Evolutionary conservation across 2,797 vertebrate genomes (phyloP), one percentile per base, ranked within the genome.

Genomic region (Oreochromis mossambicus): DNA sequence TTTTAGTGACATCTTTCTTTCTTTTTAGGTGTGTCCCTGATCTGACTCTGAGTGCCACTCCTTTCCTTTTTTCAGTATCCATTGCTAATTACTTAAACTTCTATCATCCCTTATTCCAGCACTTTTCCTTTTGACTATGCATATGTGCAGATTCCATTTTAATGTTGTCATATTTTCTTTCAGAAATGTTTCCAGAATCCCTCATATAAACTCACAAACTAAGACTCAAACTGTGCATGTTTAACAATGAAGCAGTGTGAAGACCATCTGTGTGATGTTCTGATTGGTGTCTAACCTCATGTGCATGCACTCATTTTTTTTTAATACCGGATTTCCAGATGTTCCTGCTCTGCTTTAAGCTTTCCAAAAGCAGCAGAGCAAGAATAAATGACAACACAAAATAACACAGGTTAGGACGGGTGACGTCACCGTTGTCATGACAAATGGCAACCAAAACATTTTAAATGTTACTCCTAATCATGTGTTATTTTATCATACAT

Each of bases 121-220:
- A 13, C 36, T 80, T 1, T 80, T 79, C 26, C 48, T 68, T 48
- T 75, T 48, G 15, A 41, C 52, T 50, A 68, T 76, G 13, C 83
- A 21, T 77, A 14, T 77, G 13, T 88, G 38, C 24, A n/a, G n/a
- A 75, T 5, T 81, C 54, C 83, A 68, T 87, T 79, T 81, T 91
- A 86, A 91, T 75, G 38, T 61, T 83, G 50, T 68, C 83, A 79
- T 21, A 13, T 91, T 88, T 91, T 90, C 80, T 94, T 92, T 89
- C 93, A 93, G 93, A 87, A 66, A 4, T 21, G 26, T 58, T 26
- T 79, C 52, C 78, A 82, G 70, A 88, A 58, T 66, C 52, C 17
- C 36, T 32, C 55, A 15, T 43, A 38, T 80, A 34, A 87, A 70
- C 36, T 80, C 46, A 77, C 48, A 50, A 46, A 15, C 77, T 50